Percentiles rank a stretch among this genome's conserved stretches.
Evolutionary conservation across 1,140 invertebrate genomes (phyloP).

Genomic region (Akabosia matsudoensis): DNA sequence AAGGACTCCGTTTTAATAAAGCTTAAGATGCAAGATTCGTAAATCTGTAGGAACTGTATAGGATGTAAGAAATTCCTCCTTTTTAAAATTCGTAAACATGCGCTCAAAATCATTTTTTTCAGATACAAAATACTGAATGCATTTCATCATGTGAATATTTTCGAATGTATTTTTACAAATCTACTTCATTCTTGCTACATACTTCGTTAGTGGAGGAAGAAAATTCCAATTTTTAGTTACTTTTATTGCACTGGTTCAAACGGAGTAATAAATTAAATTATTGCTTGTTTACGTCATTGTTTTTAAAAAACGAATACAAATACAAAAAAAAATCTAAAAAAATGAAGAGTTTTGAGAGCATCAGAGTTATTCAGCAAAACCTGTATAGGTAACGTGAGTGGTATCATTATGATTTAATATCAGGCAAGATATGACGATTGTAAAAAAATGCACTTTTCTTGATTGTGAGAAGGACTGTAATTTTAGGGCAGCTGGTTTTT

Average conservation of each 20-base stretch:
- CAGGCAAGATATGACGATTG: neutral
- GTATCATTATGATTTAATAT: neutral
- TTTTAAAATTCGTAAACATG: too few species aligned
- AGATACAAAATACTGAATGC: too few species aligned
- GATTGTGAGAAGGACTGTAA: conserved; percentile 11
- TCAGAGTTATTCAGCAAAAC: neutral
- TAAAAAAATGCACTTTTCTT: neutral
- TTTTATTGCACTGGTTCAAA: conserved; percentile 22
- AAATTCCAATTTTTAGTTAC: conserved; percentile 1
- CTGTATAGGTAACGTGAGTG: too few species aligned
- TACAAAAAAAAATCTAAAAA: neutral
- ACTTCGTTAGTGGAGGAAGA: conserved; percentile 4
- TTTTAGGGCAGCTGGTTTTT: conserved; percentile 16
- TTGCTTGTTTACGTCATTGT: neutral
- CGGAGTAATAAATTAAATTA: conserved; percentile 23
- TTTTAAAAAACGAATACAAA: neutral
- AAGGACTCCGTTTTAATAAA: too few species aligned
- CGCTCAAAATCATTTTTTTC: too few species aligned
- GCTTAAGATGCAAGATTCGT: too few species aligned
- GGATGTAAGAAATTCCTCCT: too few species aligned
- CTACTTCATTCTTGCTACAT: too few species aligned
- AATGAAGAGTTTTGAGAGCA: neutral
- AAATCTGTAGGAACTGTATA: too few species aligned
- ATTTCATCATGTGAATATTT: too few species aligned
- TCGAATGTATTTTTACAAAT: too few species aligned